Conservation (phyloP, 2,888 invertebrate species). For the Tethea ocularis region DNA sequence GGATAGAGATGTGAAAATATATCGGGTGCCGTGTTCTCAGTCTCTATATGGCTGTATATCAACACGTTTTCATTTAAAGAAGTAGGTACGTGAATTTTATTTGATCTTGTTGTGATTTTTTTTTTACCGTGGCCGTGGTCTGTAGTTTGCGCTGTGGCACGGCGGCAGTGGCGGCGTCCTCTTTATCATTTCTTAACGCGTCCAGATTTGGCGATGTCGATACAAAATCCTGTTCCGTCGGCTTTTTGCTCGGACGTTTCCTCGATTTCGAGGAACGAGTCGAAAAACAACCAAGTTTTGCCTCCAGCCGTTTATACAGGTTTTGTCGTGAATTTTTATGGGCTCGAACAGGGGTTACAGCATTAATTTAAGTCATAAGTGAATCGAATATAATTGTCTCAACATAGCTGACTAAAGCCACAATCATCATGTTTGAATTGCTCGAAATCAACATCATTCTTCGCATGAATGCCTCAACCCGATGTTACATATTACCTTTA, state of each 20-base stretch:
- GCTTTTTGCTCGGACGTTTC: constrained; percentile 78
- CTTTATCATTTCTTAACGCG: constrained; percentile 82
- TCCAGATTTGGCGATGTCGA: constrained; percentile 80
- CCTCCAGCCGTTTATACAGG: constrained; percentile 79
- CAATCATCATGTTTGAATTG: constrained; percentile 29
- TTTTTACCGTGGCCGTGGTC: constrained; percentile 36
- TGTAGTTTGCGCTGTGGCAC: constrained; percentile 45
- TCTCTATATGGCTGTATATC: constrained; percentile 28
- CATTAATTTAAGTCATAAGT: constrained; percentile 64
- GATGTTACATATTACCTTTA: constrained; percentile 5
- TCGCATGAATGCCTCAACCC: not conserved
- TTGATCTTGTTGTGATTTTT: constrained; percentile 51
- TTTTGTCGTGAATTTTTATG: constrained; percentile 81
- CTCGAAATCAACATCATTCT: constrained; percentile 12
- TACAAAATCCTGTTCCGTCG: constrained; percentile 79
- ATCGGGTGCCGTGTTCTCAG: constrained; percentile 18
- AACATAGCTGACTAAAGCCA: constrained; percentile 23
- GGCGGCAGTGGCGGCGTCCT: constrained; percentile 62
- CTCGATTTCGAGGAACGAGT: constrained; percentile 78
- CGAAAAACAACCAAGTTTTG: constrained; percentile 74
- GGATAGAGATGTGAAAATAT: constrained; percentile 13
- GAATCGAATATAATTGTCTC: constrained; percentile 51
- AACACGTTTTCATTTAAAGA: constrained; percentile 43
- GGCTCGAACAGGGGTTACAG: constrained; percentile 61
- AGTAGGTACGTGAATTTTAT: constrained; percentile 39